Conservation (phyloP, 64 coral and sea anemone genomes). For the Stylophora pistillata region DNA sequence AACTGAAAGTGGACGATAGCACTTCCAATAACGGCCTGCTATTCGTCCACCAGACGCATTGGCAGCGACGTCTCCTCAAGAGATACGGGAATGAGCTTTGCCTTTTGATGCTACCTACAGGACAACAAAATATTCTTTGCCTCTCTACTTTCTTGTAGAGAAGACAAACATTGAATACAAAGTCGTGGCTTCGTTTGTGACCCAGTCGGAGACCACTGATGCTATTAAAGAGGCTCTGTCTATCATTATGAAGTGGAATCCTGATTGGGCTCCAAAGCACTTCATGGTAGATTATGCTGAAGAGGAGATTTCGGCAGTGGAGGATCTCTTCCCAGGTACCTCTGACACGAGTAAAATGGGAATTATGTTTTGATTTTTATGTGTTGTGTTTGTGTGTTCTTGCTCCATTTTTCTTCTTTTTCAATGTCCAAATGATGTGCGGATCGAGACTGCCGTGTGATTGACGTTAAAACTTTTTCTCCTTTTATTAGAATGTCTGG, state of each 20-base stretch:
- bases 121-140: slow-evolving; percentile 41
- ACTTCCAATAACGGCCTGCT: slow-evolving; percentile 1
- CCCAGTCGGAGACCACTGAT: slow-evolving; percentile 29
- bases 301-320: slow-evolving; percentile 49
- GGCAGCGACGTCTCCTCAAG: slow-evolving; percentile 17
- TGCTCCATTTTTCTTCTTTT: background rate
- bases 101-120: slow-evolving; percentile 57
- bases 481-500: slow-evolving; percentile 31
- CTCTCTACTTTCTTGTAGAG: slow-evolving; percentile 16
- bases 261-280: slow-evolving; percentile 37
- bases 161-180: slow-evolving; percentile 51
- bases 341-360: background rate
- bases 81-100: slow-evolving; percentile 15
- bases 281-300: slow-evolving; percentile 60
- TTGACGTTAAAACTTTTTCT: background rate
- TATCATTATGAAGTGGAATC: slow-evolving; percentile 27
- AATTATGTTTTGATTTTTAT: background rate
- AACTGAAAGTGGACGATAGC: background rate
- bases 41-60: slow-evolving; percentile 29
- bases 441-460: background rate
- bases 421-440: background rate
- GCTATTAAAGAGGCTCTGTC: slow-evolving; percentile 38
- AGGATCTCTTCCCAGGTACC: slow-evolving; percentile 51
- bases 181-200: slow-evolving; percentile 63
- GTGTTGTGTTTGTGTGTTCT: background rate